phyloP scores from a whole-genome alignment of 2,797 vertebrate genomes.

The Epinephelus coioides region DNA sequence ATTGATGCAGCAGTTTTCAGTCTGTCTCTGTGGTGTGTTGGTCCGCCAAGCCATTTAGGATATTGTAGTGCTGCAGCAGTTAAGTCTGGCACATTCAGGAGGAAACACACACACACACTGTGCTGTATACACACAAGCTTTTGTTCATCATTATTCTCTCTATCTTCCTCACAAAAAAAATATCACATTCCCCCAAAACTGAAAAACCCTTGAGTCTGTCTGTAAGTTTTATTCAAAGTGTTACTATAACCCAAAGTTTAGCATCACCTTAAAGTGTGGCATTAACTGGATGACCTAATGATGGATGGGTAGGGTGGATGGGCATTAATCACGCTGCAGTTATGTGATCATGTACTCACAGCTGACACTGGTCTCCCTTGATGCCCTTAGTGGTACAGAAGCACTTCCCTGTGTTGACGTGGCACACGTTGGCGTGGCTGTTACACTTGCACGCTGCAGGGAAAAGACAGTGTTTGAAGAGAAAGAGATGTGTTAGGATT shows the following conservation, averaged over 20 bases:
- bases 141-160: neutral
- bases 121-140: constrained; percentile 21
- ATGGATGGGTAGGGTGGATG: no score
- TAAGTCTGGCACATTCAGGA: constrained; percentile 40
- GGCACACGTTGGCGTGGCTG: constrained; percentile 92
- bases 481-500: neutral
- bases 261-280: no score
- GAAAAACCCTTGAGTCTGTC: no score
- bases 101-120: neutral
- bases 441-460: constrained; percentile 92
- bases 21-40: constrained; percentile 40
- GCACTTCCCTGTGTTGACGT: constrained; percentile 93
- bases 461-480: constrained; percentile 9
- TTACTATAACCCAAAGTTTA: no score
- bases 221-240: no score
- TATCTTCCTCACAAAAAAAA: neutral
- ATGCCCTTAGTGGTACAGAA: constrained; percentile 95
- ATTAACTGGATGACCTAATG: no score
- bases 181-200: no score
- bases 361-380: constrained; percentile 95
- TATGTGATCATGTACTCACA: constrained; percentile 86
- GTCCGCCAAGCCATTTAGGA: constrained; percentile 60
- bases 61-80: constrained; percentile 62
- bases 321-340: no score
- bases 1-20: constrained; percentile 71